phyloP scores from a whole-genome alignment of 2,888 invertebrate species.

The Galerucella calmariensis region DNA sequence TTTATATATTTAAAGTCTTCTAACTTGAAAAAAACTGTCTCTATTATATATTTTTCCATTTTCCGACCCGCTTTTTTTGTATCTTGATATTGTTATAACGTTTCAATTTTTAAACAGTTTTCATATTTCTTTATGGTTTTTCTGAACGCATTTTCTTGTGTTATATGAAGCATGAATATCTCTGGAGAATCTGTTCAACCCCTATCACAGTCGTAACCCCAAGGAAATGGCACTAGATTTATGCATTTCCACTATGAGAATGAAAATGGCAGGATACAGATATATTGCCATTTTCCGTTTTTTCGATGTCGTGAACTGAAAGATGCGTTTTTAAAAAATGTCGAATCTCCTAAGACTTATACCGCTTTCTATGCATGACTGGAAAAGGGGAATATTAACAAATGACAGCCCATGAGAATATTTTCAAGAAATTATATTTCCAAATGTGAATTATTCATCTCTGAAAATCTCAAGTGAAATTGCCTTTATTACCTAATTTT shows the following conservation, averaged over 20 bases:
- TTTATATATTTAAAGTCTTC: no score
- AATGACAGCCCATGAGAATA: no score
- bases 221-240: constrained; percentile 33
- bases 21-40: no score
- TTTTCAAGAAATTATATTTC: no score
- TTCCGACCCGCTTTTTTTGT: no score
- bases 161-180: constrained; percentile 30
- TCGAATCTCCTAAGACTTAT: neutral
- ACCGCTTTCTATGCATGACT: neutral
- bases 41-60: no score
- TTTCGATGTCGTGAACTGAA: constrained; percentile 17
- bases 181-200: constrained; percentile 34
- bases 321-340: constrained; percentile 18
- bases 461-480: no score
- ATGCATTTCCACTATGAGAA: constrained; percentile 34
- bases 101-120: constrained; percentile 16
- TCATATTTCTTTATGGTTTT: constrained; percentile 18
- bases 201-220: constrained; percentile 32
- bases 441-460: no score
- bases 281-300: constrained; percentile 27
- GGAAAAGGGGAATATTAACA: no score
- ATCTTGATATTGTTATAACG: no score
- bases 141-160: constrained; percentile 19
- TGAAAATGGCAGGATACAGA: constrained; percentile 32
- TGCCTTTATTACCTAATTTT: no score